Percentiles rank a stretch among this genome's conserved stretches.
Evolutionary conservation across 2,113 vertebrate species (phyloP).

Genomic region (Bagarius yarrelli): DNA sequence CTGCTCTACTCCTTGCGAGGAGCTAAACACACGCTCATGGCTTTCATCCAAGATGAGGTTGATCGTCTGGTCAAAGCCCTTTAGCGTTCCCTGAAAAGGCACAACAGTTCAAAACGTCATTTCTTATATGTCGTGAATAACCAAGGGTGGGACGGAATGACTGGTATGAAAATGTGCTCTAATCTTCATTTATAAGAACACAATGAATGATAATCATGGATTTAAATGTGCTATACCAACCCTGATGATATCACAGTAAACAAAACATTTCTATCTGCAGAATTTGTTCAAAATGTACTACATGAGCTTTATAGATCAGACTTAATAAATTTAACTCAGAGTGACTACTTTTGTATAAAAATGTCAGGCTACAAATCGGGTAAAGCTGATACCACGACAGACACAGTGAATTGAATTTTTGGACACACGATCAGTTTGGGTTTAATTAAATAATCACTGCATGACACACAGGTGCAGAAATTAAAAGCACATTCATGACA

Average conservation of each 20-base stretch:
- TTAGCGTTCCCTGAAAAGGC: conserved; percentile 84
- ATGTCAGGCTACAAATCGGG: too few relatives aligned
- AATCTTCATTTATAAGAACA: not conserved
- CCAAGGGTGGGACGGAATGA: not conserved
- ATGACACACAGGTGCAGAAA: too few relatives aligned
- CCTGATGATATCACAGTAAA: not conserved
- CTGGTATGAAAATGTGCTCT: not conserved
- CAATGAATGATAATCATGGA: not conserved
- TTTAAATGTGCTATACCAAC: not conserved
- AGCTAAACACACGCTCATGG: conserved; percentile 98
- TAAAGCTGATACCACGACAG: too few relatives aligned
- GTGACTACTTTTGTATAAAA: too few relatives aligned
- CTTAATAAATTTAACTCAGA: too few relatives aligned
- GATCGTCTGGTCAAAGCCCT: conserved; percentile 98
- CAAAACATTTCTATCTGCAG: not conserved
- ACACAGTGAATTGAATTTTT: too few relatives aligned
- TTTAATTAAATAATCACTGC: too few relatives aligned
- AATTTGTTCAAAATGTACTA: not conserved
- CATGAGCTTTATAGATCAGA: not conserved
- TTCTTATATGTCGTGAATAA: not conserved
- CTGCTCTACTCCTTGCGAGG: conserved; percentile 96
- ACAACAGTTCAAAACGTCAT: not conserved
- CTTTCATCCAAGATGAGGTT: conserved; percentile 99
- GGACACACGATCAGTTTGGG: too few relatives aligned
- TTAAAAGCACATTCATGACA: too few relatives aligned